Evolutionary conservation across 2,888 invertebrate genomes (phyloP), one percentile per base, ranked within the genome.

Genomic region (Acronicta alni): DNA sequence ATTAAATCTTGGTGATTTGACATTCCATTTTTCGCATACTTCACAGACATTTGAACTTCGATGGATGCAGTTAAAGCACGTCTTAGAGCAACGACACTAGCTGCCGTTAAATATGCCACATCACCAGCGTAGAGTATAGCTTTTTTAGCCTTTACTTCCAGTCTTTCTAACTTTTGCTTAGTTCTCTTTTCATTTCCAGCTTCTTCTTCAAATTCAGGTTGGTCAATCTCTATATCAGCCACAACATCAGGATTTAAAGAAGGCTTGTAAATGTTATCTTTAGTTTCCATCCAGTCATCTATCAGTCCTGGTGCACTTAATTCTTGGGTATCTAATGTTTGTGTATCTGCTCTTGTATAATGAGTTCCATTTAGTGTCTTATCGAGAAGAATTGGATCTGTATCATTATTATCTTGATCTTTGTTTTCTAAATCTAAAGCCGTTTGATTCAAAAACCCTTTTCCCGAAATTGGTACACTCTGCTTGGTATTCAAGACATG

Each of bases 41-140:
- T 88, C 0, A 94, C 91, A 10, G 94, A 93, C 94, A 94, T 94
- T 63, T 91, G 87, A 1, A 94, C 94, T 77, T 94, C 94, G 26
- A 93, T 93, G 0, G 93, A 93, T 4, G 94, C 93, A 8, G 93
- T 93, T 23, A 94, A 74, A 2, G 94, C 91, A n/a, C 93, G 85
- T 39, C 94, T 86, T 75, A 94, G 83, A 37, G 94, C 94, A 14
- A 94, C 93, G 6, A 94, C 91, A 68, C 93, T 94, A 43, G 93
- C 90, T 35, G 94, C 94, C 3, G 94, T 89, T 62, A 94, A 85
- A 73, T 92, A 93, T 6, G 94, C 94, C 12, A 94, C 92, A 69
- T 94, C 93, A 32, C 94, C 93, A n/a, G 94, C 93, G 45, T 92
- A 93, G 14, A 93, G 74, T 55, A 94, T 94, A 42, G 94, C 94